Evolutionary conservation across 2,888 invertebrate species (phyloP), one percentile per base, ranked within the genome.

Genomic region (Oscheius sp.): DNA sequence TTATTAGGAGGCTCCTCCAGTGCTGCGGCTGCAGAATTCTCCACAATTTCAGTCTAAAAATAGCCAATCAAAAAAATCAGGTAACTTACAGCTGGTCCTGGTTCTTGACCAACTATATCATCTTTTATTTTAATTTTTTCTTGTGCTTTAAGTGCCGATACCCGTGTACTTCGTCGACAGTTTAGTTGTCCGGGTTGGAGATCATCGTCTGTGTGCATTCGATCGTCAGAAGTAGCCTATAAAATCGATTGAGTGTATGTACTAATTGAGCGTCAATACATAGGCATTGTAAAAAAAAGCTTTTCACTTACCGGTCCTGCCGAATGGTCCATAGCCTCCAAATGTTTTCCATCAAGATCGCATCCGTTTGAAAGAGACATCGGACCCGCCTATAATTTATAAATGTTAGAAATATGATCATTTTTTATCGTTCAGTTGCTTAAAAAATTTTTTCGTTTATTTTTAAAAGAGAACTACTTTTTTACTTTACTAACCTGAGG

Each of bases 91-190:
- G 49, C 62, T 17, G 50, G 33, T n/a, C 49, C 47, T n/a, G 62
- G 62, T 17, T 49, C 50, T 47, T 56, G 32, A 4, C 33, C 44
- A 2, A 68, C 70, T 12, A 73, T 67, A 38, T 76, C 77, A 51
- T 81, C 82, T 57, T 78, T 80, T 62, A 78, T 44, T 66, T 82
- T 81, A 28, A 85, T 75, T 70, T 82, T 85, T 67, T 84, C 82
- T 50, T 81, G 80, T 0, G 84, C 84, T 67, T 85, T 82, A 57
- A 84, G 69, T n/a, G 81, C 78, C 26, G 73, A 76, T 20, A 81
- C 83, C 30, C 84, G 68, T 2, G 85, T 82, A 51, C 76, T 76
- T 32, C 85, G 71, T 20, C 84, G 74, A 3, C 80, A 81, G n/a
- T n/a, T n/a, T 2, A 80, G 67, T 49, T 80, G 74, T 6, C 70